Conservation (phyloP, 2,113 vertebrate species). For the Brienomyrus longianalis region DNA sequence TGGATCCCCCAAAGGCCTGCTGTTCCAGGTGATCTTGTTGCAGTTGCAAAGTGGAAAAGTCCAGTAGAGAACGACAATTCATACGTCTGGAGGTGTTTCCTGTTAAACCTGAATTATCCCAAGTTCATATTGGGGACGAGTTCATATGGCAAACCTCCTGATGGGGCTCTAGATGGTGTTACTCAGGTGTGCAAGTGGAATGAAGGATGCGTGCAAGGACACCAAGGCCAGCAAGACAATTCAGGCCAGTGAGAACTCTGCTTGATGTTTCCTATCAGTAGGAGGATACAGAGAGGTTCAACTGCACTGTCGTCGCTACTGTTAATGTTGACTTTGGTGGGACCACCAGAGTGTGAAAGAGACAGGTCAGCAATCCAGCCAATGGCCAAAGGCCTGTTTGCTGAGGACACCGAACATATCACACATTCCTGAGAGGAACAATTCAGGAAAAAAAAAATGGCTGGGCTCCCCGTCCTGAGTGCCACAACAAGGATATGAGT, state of each 20-base stretch:
- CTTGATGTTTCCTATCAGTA: background rate
- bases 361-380: background rate
- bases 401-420: conserved; percentile 29
- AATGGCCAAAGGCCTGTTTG: conserved; percentile 7
- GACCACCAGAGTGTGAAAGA: background rate
- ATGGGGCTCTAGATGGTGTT: background rate
- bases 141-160: background rate
- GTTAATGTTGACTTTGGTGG: background rate
- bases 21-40: background rate
- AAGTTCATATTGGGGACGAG: background rate
- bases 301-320: background rate
- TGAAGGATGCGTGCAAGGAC: background rate
- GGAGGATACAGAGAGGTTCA: background rate
- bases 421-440: conserved; percentile 40
- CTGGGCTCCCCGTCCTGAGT: conserved; percentile 45
- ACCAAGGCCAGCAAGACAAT: background rate
- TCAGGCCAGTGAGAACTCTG: background rate
- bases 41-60: background rate
- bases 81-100: background rate
- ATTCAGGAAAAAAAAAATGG: conserved; percentile 29
- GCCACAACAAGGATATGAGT: conserved; percentile 47
- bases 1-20: background rate
- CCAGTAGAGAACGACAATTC: background rate
- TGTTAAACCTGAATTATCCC: background rate
- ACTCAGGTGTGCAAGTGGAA: background rate